A percentile compares a stretch with the other conserved stretches of the same genome.
These are phyloP conservation scores for Centropristis striata DNA, from an alignment of 2,113 vertebrate species.

Conservation along the genomic window DNA sequence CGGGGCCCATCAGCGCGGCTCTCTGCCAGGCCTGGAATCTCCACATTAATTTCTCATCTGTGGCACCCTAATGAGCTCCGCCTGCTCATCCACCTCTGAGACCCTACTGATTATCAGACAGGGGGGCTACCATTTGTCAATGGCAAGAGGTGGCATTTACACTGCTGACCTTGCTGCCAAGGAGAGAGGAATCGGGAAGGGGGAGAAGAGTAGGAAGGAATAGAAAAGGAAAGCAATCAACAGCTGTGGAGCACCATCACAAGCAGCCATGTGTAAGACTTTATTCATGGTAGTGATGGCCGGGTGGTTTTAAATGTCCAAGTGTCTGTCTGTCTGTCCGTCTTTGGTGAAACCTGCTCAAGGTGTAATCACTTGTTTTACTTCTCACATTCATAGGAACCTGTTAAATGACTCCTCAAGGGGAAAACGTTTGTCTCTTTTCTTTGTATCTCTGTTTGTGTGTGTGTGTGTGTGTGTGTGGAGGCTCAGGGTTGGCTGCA, in stretches of 20 bases:
- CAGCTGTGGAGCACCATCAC: constrained; percentile 12
- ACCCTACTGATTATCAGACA: constrained; percentile 82
- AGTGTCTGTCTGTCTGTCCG: background rate
- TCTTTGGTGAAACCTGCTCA: background rate
- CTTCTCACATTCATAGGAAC: constrained; percentile 8
- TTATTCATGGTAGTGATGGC: background rate
- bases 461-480: constrained; percentile 4
- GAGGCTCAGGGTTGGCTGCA: constrained; percentile 6
- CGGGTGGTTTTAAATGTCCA: background rate
- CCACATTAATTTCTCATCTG: constrained; percentile 85
- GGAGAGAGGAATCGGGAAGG: constrained; percentile 64
- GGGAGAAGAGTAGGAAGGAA: constrained; percentile 10
- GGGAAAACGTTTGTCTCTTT: constrained; percentile 13
- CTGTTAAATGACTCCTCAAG: background rate
- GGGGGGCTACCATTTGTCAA: constrained; percentile 79
- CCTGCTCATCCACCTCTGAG: constrained; percentile 82
- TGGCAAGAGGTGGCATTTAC: constrained; percentile 82
- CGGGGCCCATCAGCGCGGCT: constrained; percentile 54
- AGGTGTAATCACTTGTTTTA: background rate
- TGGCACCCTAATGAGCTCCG: constrained; percentile 82
- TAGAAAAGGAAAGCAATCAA: constrained; percentile 51
- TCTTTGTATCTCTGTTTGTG: constrained; percentile 17
- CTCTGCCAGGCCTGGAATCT: constrained; percentile 75
- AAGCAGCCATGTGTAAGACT: background rate
- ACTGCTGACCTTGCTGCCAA: constrained; percentile 80